Conservation (phyloP, 2,888 invertebrate genomes). For the Nipponacmea schrenckii region DNA sequence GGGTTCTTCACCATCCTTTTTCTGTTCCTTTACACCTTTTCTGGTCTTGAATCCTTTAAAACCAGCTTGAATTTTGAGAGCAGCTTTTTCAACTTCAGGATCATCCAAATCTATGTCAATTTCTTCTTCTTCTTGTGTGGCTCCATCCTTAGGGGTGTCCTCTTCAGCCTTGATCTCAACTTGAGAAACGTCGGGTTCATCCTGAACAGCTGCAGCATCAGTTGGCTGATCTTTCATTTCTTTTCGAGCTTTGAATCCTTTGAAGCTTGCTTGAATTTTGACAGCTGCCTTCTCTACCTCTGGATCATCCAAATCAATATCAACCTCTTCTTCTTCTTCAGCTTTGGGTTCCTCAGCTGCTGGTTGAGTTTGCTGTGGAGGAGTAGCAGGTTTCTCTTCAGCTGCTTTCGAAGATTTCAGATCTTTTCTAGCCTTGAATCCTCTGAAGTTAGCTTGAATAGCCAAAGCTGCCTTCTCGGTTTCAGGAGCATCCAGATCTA, state of each 20-base stretch:
- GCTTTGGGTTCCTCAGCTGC: constrained; percentile 4
- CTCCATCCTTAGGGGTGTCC: background rate
- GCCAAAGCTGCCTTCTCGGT: constrained; percentile 54
- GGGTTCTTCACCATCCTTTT: constrained; percentile 17
- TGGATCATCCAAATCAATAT: constrained; percentile 52
- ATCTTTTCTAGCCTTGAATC: constrained; percentile 54
- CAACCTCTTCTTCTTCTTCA: constrained; percentile 31
- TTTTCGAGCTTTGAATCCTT: constrained; percentile 39
- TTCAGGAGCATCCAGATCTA: constrained; percentile 53
- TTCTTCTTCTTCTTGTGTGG: constrained; percentile 19
- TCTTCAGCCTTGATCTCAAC: background rate
- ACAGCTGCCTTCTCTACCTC: constrained; percentile 55
- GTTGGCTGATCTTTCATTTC: constrained; percentile 18
- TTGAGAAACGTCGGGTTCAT: constrained; percentile 33
- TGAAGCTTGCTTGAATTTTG: constrained; percentile 59
- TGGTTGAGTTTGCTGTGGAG: background rate
- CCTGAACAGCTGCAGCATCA: too few species aligned
- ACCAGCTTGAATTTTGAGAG: constrained; percentile 58
- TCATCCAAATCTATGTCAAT: constrained; percentile 52
- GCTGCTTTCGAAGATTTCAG: constrained; percentile 31
- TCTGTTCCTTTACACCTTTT: constrained; percentile 23
- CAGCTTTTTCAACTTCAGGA: constrained; percentile 54
- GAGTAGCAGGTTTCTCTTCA: constrained; percentile 1
- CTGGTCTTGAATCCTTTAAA: constrained; percentile 45
- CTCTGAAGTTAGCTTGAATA: constrained; percentile 60